Evolutionary conservation across 1,140 invertebrate species (phyloP).

Genomic region (Chlorops oryzae): DNA sequence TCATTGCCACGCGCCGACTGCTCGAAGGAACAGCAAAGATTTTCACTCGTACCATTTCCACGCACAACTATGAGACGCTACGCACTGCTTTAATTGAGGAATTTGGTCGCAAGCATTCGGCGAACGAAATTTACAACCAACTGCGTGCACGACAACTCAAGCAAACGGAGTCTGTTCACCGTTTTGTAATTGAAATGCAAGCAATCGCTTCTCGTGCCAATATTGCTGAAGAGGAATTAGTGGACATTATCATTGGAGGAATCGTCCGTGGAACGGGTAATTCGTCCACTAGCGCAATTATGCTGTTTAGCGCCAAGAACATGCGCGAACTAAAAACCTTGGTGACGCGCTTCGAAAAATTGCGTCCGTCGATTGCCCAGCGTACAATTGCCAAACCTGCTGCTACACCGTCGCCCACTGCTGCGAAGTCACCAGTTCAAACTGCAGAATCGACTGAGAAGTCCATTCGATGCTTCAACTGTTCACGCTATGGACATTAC

Average conservation of each 20-base stretch:
- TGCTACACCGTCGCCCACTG: too few relatives aligned
- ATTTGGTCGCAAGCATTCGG: background rate
- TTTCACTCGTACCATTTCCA: background rate
- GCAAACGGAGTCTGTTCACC: background rate
- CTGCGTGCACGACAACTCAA: background rate
- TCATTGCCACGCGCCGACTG: background rate
- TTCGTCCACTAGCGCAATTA: too few relatives aligned
- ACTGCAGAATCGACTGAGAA: too few relatives aligned
- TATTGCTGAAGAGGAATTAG: background rate
- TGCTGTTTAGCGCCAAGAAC: too few relatives aligned
- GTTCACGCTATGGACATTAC: too few relatives aligned
- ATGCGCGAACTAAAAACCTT: too few relatives aligned
- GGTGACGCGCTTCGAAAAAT: too few relatives aligned
- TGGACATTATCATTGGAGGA: conserved; percentile 3
- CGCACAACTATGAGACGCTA: background rate
- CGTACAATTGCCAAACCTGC: too few relatives aligned
- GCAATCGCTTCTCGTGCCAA: background rate
- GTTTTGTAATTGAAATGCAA: conserved; percentile 5
- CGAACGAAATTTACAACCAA: background rate
- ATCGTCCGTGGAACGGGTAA: too few relatives aligned
- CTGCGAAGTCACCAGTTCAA: too few relatives aligned
- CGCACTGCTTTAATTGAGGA: background rate
- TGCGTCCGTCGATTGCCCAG: too few relatives aligned
- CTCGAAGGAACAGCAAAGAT: conserved; percentile 5
- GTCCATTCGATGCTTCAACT: too few relatives aligned